phyloP scores from a whole-genome alignment of 2,113 vertebrate species.

The Silurus asotus region DNA sequence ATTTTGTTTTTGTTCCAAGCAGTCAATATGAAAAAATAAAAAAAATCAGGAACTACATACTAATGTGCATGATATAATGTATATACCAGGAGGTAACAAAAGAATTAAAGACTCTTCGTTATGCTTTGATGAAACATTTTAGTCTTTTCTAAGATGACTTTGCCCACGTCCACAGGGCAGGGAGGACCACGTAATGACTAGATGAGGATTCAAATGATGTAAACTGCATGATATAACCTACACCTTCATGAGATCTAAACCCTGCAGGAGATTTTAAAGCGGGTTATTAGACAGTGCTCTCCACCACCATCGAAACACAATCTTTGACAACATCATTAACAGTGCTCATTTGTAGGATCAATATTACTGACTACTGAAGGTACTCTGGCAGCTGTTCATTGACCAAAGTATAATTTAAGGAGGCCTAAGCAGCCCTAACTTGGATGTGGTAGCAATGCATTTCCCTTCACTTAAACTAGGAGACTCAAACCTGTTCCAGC shows the following conservation, averaged over 20 bases:
- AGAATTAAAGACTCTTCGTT: not conserved
- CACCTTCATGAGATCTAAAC: not conserved
- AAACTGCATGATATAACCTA: not conserved
- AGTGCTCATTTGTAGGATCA: not conserved
- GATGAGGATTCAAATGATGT: not conserved
- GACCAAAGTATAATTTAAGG: not conserved
- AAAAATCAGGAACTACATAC: not conserved
- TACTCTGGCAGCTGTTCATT: not conserved
- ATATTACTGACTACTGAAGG: not conserved
- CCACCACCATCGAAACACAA: not conserved
- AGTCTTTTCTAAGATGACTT: not conserved
- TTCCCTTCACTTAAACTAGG: too few relatives aligned
- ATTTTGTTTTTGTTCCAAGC: not conserved
- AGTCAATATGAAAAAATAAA: not conserved
- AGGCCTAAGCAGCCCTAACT: too few relatives aligned
- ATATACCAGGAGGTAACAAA: not conserved
- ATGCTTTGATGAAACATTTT: not conserved
- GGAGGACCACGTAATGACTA: not conserved
- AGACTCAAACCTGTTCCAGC: too few relatives aligned
- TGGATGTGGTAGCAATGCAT: too few relatives aligned
- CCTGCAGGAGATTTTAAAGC: not conserved
- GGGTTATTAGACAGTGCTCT: not conserved
- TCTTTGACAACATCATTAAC: not conserved
- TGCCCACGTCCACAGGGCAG: not conserved
- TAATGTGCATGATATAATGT: not conserved